Conservation (phyloP, 2,888 invertebrate species). For the Andrena trimmerana region DNA sequence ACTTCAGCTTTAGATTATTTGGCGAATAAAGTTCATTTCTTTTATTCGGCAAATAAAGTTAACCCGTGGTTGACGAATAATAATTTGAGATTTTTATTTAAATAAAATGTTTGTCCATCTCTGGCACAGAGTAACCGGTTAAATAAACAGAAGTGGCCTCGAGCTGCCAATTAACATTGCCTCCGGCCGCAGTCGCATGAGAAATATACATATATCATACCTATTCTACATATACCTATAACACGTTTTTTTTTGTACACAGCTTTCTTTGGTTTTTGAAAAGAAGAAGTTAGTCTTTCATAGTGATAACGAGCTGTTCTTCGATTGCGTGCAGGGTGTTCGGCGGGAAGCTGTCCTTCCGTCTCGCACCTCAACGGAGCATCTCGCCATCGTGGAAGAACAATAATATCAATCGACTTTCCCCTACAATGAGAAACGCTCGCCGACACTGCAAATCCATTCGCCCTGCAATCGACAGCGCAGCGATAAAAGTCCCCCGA, state of each 20-base stretch:
- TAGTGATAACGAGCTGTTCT: constrained; percentile 46
- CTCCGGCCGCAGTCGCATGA: constrained; percentile 21
- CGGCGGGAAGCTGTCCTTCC: not conserved
- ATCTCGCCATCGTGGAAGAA: not conserved
- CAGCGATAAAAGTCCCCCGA: too few species aligned
- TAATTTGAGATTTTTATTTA: not conserved
- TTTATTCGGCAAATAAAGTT: too few species aligned
- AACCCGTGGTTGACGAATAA: too few species aligned
- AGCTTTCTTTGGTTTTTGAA: constrained; percentile 45
- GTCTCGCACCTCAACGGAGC: not conserved
- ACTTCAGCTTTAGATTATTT: too few species aligned
- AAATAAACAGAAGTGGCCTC: not conserved
- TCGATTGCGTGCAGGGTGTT: constrained; percentile 43
- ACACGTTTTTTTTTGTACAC: constrained; percentile 64
- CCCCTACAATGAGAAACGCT: not conserved
- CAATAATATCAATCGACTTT: not conserved
- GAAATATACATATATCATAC: constrained; percentile 35
- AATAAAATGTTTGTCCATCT: not conserved
- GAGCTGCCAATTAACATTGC: not conserved
- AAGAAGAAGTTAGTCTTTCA: constrained; percentile 48
- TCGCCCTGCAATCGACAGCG: too few species aligned
- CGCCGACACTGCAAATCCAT: not conserved
- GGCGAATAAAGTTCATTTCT: too few species aligned
- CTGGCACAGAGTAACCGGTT: not conserved
- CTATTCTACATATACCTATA: constrained; percentile 58